Conservation (phyloP, 2,797 vertebrate species). For the Emydoidea blandingii region DNA sequence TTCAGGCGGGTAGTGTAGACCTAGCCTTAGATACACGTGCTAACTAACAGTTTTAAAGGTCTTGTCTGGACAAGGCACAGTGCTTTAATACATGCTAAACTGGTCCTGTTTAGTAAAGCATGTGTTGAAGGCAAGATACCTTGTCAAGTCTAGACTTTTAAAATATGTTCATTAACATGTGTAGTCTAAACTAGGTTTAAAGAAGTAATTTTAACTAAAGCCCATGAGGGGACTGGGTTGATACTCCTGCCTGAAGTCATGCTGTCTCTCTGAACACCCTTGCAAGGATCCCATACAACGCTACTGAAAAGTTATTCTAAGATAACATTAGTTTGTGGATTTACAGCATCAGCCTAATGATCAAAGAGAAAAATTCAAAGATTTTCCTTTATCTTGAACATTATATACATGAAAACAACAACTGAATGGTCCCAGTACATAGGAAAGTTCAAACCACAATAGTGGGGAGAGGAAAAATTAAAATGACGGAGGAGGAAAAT, state of each 20-base stretch:
- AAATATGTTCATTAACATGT: not conserved
- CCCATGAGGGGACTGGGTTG: not conserved
- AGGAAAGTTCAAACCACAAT: not conserved
- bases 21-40: fast-evolving
- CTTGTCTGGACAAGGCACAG: not conserved
- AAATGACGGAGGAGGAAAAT: not conserved
- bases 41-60: not conserved
- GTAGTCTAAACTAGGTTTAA: not conserved
- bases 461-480: not conserved
- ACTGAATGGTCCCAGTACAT: fast-evolving
- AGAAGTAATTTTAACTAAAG: not conserved
- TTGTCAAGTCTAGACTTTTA: not conserved
- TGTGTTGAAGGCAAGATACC: fast-evolving
- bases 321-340: not conserved
- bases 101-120: not conserved
- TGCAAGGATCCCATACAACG: not conserved
- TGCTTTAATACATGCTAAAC: not conserved
- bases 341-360: fast-evolving
- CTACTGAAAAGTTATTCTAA: not conserved
- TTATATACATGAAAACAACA: not conserved
- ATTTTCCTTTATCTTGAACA: not conserved
- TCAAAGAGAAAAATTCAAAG: not conserved
- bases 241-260: not conserved
- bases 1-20: too few species aligned
- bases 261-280: not conserved